Evolutionary conservation across 2,797 vertebrate genomes (phyloP).

Genomic region (Scolopax bukidnonensis): DNA sequence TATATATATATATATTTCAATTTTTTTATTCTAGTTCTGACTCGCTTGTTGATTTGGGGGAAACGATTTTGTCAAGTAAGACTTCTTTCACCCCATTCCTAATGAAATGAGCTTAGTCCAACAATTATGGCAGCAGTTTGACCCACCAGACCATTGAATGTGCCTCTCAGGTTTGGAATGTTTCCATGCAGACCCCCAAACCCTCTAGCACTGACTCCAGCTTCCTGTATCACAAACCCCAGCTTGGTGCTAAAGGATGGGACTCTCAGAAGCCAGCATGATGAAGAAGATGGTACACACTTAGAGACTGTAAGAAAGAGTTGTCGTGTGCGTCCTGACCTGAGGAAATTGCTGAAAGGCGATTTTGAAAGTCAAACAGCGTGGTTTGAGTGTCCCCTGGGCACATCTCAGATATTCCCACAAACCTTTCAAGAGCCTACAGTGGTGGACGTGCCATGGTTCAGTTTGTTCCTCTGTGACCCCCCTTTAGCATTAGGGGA

Average conservation of each 20-base stretch:
- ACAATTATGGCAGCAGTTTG: not conserved
- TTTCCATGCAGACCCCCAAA: not conserved
- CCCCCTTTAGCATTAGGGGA: not conserved
- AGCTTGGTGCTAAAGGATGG: not conserved
- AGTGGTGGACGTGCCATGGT: not conserved
- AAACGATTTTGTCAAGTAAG: not conserved
- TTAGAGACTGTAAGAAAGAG: not conserved
- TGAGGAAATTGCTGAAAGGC: not conserved
- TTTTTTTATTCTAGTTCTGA: not conserved
- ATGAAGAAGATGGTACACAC: not conserved
- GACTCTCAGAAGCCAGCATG: not conserved
- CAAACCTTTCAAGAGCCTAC: not conserved
- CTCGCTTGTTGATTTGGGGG: not conserved
- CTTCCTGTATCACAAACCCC: not conserved
- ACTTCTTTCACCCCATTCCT: not conserved
- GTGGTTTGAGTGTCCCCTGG: not conserved
- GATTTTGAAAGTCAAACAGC: not conserved
- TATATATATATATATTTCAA: not conserved
- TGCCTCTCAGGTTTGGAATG: not conserved
- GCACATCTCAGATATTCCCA: not conserved
- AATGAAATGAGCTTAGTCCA: not conserved
- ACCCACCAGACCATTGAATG: not conserved
- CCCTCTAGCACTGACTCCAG: not conserved
- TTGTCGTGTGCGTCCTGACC: not conserved
- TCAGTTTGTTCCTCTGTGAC: not conserved